Evolutionary conservation across 2,888 invertebrate species (phyloP).

Genomic region (Mamestra brassicae): DNA sequence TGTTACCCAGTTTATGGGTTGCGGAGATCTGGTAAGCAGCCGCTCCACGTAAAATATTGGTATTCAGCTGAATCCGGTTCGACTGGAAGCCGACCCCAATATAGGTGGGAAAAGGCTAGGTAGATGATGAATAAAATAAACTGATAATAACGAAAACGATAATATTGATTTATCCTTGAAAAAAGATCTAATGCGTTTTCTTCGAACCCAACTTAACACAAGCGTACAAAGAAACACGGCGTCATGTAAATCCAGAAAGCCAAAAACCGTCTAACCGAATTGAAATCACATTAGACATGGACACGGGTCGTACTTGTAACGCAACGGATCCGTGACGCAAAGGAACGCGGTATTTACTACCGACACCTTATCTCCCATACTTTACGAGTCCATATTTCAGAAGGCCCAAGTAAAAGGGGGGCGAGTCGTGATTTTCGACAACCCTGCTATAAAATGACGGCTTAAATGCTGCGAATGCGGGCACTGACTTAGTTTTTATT

Average conservation of each 20-base stretch:
- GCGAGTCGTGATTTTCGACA: conserved; percentile 58
- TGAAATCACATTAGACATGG: conserved; percentile 75
- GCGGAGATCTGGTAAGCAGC: no score
- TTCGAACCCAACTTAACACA: background rate
- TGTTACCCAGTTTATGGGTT: no score
- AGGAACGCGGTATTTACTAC: conserved; percentile 75
- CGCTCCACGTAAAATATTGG: no score
- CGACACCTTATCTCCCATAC: conserved; percentile 69
- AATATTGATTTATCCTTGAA: no score
- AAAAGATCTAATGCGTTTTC: background rate
- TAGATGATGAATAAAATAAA: no score
- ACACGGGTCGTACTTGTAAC: conserved; percentile 66
- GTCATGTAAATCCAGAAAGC: conserved; percentile 66
- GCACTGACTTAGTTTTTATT: conserved; percentile 55
- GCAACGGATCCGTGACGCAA: conserved; percentile 62
- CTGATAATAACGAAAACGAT: no score
- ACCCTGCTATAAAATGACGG: conserved; percentile 55
- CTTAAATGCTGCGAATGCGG: conserved; percentile 50
- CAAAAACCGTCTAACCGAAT: conserved; percentile 74
- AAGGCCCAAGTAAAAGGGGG: conserved; percentile 19
- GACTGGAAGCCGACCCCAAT: no score
- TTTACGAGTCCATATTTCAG: conserved; percentile 65
- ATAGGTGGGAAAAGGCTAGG: no score
- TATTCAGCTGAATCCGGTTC: no score
- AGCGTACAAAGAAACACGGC: conserved; percentile 22